Base-by-base conservation (phyloP, 2,888 invertebrate species). In the Poecilus cupreus region DNA sequence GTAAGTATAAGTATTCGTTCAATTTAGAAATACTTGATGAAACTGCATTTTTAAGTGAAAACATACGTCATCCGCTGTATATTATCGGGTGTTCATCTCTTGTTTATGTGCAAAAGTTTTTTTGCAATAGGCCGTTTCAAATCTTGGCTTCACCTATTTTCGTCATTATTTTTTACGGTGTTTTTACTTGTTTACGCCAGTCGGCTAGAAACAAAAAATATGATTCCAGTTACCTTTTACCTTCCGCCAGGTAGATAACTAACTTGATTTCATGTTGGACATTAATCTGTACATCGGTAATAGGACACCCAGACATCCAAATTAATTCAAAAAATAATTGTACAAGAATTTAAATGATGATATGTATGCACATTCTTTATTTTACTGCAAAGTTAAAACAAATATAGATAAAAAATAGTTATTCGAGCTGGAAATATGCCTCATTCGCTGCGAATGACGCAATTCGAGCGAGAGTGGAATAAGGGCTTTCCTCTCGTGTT, bases 41-140 rank as follows among this genome's bases (percentile, higher is more conserved):
- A 46, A 43, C 24, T 72, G 72, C 72, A 72, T 70, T 39, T 70
- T 70, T 70, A 20, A 70, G 20, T 70, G 18, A 8, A 20, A 5
- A 4, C 20, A 26, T 18, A 70, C 70, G 43, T 72, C 20, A 22
- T 20, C 46, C 1, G 72, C 72, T 18, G 51, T 74, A 74, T 51
- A 74, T 74, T 74, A 74, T 74, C 74, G 49, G 74, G 4, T 49
- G 74, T 46, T 74, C 74, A 46, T 74, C 74, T 74, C 74, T 74
- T 74, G 74, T 74, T 74, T 74, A 74, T 74, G 74, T 51, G 74
- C 64, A 68, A 64, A 32, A 64, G 49, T 74, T 74, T 74, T 74
- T 72, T 74, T 74, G 49, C 74, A 49, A 51, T 51, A 51, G 22
- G 72, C 32, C 26, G 74, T 74, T 51, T 74, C 74, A 74, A 74